phyloP scores from a whole-genome alignment of 2,113 vertebrate species.

The Synodontis membranacea region DNA sequence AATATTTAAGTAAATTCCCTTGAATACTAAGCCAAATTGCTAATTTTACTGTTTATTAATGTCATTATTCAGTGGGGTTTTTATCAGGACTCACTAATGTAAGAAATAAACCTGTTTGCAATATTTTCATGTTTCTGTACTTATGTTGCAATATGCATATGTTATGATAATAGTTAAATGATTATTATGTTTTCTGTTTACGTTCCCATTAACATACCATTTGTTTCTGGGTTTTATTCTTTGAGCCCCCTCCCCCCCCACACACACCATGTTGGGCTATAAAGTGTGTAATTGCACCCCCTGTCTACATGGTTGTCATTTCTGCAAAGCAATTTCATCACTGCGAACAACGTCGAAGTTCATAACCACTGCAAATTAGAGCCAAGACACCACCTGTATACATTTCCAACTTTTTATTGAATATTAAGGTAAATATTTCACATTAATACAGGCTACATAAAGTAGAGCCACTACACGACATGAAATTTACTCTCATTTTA shows the following conservation, averaged over 20 bases:
- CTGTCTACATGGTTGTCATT: not conserved
- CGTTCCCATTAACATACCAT: not conserved
- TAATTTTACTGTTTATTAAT: no score
- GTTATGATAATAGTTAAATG: no score
- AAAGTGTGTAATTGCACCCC: conserved; percentile 2
- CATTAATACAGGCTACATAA: conserved; percentile 99
- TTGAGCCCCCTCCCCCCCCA: no score
- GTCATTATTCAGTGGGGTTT: not conserved
- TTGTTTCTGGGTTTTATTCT: not conserved
- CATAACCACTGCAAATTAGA: not conserved
- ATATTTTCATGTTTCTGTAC: no score
- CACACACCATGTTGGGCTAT: not conserved
- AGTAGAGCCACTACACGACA: conserved; percentile 91
- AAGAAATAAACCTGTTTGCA: no score
- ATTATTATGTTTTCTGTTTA: not conserved
- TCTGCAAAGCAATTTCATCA: not conserved
- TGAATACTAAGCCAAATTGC: no score
- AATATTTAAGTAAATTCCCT: no score
- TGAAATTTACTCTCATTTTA: conserved; percentile 85
- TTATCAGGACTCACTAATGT: no score
- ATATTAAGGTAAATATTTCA: conserved; percentile 99
- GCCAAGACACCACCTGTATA: conserved; percentile 27
- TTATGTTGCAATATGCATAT: not conserved
- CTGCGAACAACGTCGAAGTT: not conserved
- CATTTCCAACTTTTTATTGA: conserved; percentile 84